Evolutionary conservation across 1,140 invertebrate genomes (phyloP).

Genomic region (Paramacrobiotus metropolitanus): DNA sequence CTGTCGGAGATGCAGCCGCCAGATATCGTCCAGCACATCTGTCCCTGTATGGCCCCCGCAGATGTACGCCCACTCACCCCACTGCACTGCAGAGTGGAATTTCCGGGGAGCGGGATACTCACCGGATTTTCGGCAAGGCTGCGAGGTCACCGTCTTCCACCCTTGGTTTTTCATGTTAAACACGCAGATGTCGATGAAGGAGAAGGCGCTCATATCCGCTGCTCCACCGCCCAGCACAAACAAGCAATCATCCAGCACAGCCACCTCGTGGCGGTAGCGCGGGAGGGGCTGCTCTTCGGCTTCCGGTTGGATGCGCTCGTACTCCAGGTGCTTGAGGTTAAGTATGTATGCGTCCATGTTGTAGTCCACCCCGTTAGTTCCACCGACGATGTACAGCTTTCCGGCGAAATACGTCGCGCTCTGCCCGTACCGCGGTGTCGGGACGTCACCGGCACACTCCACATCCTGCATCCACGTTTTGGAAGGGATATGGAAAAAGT

Average conservation of each 20-base stretch:
- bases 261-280: conserved; percentile 47
- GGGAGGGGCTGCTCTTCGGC: conserved; percentile 20
- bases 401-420: neutral
- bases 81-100: conserved; percentile 52
- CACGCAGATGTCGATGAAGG: conserved; percentile 40
- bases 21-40: conserved; percentile 43
- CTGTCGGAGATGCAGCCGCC: conserved; percentile 44
- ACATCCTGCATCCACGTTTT: neutral
- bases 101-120: conserved; percentile 35
- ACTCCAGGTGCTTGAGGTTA: conserved; percentile 29
- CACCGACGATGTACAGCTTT: neutral
- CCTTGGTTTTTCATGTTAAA: conserved; percentile 38
- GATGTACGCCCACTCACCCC: conserved; percentile 31
- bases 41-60: conserved; percentile 44
- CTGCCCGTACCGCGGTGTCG: neutral
- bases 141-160: conserved; percentile 37
- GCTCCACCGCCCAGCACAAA: conserved; percentile 61
- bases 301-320: conserved; percentile 15
- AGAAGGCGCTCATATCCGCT: conserved; percentile 37
- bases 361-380: neutral
- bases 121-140: conserved; percentile 11
- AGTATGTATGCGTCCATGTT: neutral
- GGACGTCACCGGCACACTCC: neutral
- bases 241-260: conserved; percentile 40
- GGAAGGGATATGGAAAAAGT: conserved; percentile 27